Base-by-base conservation (phyloP, 2,113 vertebrate species). In the Pseudorasbora parva region DNA sequence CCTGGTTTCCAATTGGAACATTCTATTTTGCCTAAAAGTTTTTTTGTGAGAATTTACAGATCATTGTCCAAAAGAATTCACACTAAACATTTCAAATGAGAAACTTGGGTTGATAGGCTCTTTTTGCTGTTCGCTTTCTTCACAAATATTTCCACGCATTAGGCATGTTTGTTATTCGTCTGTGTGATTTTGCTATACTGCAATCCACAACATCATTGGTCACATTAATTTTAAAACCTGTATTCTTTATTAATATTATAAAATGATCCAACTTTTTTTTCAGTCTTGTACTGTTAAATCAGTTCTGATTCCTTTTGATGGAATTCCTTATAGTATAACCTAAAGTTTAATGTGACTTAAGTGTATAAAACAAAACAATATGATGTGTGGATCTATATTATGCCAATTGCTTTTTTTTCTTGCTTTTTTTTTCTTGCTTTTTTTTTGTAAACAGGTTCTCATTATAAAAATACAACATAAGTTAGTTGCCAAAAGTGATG, bases 1-100 rank as follows among this genome's bases (percentile, higher is more conserved):
- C 51, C 51, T 77, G 74, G 56, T 57, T 57, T 74, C 15, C 27
- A 14, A n/a, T 21, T 23, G n/a, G 9, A 41, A 73, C 37, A 81
- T 33, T 66, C n/a, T 12, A 43, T 37, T 64, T 43, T 56, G 47
- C 49, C 11, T 21, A 76, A 68, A 54, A 80, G 41, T 41, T 27
- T 81, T 74, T 77, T 81, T 57, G 23, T 17, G n/a, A 66, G n/a
- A 59, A 64, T 54, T 43, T 60, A 64, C 37, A 81, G 30, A 30
- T 27, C 1, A 21, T 37, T 76, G 17, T 56, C 17, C 30, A 57
- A 76, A 76, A 76, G 5, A 76, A 57, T 19, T 56, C 56, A 37
- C 19, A 12, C 11, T 37, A 37, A 7, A 37, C 37, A 37, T 19
- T 54, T 54, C 7, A 37, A 37, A 37, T 37, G 37, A 54, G 51